These are phyloP conservation scores for Epinotia brunnichana DNA, from an alignment of 2,888 invertebrate genomes.

Conservation along the genomic window DNA sequence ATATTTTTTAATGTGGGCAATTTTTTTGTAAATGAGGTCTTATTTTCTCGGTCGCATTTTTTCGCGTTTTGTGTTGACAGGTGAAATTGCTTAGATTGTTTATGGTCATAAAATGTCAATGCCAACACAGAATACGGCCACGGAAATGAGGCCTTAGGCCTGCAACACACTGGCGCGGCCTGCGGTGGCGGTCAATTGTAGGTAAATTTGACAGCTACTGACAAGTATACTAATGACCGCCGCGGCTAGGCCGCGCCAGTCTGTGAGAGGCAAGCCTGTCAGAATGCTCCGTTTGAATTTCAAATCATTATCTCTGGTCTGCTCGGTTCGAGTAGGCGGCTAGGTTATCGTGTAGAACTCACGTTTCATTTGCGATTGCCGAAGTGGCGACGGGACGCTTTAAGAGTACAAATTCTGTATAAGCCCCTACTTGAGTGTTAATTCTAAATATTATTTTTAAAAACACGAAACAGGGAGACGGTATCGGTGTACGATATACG, in stretches of 20 bases:
- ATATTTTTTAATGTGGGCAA: neutral
- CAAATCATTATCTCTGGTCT: constrained; percentile 31
- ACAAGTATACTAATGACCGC: too few species aligned
- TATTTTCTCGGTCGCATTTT: constrained; percentile 16
- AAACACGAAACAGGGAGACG: constrained; percentile 74
- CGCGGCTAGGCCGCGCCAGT: too few species aligned
- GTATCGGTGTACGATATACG: constrained; percentile 62
- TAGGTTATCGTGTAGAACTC: constrained; percentile 40
- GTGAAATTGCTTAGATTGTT: neutral
- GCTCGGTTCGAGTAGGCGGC: constrained; percentile 36
- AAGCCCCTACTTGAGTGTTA: constrained; percentile 84
- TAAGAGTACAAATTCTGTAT: constrained; percentile 90
- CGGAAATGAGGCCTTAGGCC: constrained; percentile 17
- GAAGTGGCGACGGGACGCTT: constrained; percentile 76
- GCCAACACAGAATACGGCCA: neutral
- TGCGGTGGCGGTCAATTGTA: too few species aligned
- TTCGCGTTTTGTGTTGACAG: neutral
- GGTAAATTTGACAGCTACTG: too few species aligned
- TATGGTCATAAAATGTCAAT: neutral
- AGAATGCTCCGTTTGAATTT: constrained; percentile 33
- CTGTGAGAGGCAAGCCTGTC: too few species aligned
- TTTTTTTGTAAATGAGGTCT: neutral
- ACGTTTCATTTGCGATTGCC: constrained; percentile 49
- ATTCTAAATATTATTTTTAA: constrained; percentile 75
- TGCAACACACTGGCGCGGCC: too few species aligned